phyloP scores from a whole-genome alignment of 53 echinoderm and acorn worm species.

The Antedon mediterranea region DNA sequence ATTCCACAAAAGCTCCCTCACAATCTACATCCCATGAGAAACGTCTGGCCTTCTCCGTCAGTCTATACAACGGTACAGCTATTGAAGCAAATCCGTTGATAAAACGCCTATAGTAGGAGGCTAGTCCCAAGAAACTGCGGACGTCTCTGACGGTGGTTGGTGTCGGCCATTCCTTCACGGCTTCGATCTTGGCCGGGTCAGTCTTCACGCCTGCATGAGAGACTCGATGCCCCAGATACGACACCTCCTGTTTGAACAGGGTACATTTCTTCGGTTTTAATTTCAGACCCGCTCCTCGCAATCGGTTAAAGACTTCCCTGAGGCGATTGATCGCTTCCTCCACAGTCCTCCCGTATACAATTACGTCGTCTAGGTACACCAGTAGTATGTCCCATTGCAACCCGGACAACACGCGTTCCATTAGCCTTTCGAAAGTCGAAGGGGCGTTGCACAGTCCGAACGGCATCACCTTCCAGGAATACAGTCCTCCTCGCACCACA shows the following conservation, averaged over 20 bases:
- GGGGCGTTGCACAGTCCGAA: no score
- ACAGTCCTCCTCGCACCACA: no score
- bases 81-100: conserved; percentile 18
- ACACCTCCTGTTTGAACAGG: no score
- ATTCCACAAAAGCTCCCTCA: neutral
- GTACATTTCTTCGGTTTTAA: conserved; percentile 36
- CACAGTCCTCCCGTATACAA: conserved; percentile 23
- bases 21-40: conserved; percentile 12
- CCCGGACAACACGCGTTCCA: no score
- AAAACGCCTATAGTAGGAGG: conserved; percentile 25
- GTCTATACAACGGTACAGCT: conserved; percentile 16
- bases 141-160: conserved; percentile 11
- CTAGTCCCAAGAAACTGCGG: conserved; percentile 23
- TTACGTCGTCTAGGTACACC: conserved; percentile 40
- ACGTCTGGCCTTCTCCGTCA: conserved; percentile 16
- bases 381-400: no score
- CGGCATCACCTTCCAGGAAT: no score
- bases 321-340: conserved; percentile 11
- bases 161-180: conserved; percentile 13
- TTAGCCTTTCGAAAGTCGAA: no score
- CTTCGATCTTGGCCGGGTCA: neutral
- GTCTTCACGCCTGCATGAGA: no score
- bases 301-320: conserved; percentile 4
- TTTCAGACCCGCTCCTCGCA: conserved; percentile 7
- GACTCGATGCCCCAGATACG: no score